Conservation (phyloP, 2,113 vertebrate genomes). For the Prochilodus magdalenae region DNA sequence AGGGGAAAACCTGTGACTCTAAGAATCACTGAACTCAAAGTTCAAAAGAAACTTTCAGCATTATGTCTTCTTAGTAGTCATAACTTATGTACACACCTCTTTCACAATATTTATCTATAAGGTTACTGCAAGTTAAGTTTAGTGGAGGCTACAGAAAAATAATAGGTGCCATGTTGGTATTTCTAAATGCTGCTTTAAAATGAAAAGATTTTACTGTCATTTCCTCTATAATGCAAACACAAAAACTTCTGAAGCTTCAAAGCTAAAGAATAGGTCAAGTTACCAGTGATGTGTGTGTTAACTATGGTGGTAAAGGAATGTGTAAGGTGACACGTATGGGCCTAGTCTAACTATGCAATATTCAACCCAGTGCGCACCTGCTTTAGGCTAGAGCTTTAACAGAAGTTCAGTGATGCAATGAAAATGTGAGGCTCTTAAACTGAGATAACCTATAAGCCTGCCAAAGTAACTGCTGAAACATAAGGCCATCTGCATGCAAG, state of each 20-base stretch:
- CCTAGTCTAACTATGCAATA: neutral
- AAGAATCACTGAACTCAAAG: neutral
- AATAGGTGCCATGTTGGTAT: neutral
- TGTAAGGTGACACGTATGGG: neutral
- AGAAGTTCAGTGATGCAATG: neutral
- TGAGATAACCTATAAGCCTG: neutral
- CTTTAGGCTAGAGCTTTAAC: neutral
- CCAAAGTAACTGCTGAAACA: conserved; percentile 24
- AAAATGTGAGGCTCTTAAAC: neutral
- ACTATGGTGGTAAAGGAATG: neutral
- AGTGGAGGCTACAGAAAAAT: neutral
- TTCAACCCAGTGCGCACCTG: neutral
- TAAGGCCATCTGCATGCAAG: neutral
- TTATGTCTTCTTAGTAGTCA: neutral
- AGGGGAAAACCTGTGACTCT: neutral
- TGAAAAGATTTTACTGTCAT: neutral
- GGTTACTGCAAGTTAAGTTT: neutral
- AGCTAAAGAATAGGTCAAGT: neutral
- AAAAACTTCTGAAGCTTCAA: neutral
- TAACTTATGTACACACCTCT: neutral
- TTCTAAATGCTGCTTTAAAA: neutral
- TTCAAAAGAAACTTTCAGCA: neutral
- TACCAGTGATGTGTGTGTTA: neutral
- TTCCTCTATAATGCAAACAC: neutral
- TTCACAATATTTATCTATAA: neutral